A percentile compares a stretch with the other conserved stretches of the same genome.
These are phyloP conservation scores for Porphyrio hochstetteri DNA, from an alignment of 2,113 vertebrate species.

Conservation along the genomic window DNA sequence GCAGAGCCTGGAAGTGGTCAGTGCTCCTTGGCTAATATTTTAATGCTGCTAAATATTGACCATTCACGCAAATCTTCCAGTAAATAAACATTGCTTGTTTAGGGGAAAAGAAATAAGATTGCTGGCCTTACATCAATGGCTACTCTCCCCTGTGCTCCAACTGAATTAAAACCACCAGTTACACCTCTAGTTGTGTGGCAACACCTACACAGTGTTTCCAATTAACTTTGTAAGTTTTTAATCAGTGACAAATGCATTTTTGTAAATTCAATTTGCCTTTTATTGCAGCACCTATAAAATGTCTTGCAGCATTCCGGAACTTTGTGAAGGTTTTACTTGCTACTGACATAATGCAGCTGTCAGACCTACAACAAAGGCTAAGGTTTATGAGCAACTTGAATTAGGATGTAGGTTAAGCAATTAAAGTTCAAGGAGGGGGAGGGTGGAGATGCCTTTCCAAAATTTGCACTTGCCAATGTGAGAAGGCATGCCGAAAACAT, in stretches of 20 bases:
- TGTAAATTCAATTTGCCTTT: conserved; percentile 87
- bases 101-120: neutral
- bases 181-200: conserved; percentile 85
- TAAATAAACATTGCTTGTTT: neutral
- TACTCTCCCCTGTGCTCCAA: neutral
- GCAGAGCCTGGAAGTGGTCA: neutral
- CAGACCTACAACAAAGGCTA: conserved; percentile 93
- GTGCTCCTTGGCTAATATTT: neutral
- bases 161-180: conserved; percentile 76
- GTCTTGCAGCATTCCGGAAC: conserved; percentile 96
- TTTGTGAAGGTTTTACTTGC: conserved; percentile 94
- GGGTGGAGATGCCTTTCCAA: conserved; percentile 59
- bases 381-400: conserved; percentile 93
- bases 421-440: conserved; percentile 88
- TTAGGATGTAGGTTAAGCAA: conserved; percentile 96
- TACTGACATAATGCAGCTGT: conserved; percentile 96
- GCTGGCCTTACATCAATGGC: neutral
- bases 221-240: conserved; percentile 86
- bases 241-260: conserved; percentile 85
- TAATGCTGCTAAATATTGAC: neutral
- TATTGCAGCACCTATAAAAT: conserved; percentile 86
- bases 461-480: conserved; percentile 41
- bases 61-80: neutral
- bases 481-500: conserved; percentile 12
- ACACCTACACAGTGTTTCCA: conserved; percentile 84